Evolutionary conservation across 1,140 invertebrate genomes (phyloP).

Genomic region (Dryas iulia): DNA sequence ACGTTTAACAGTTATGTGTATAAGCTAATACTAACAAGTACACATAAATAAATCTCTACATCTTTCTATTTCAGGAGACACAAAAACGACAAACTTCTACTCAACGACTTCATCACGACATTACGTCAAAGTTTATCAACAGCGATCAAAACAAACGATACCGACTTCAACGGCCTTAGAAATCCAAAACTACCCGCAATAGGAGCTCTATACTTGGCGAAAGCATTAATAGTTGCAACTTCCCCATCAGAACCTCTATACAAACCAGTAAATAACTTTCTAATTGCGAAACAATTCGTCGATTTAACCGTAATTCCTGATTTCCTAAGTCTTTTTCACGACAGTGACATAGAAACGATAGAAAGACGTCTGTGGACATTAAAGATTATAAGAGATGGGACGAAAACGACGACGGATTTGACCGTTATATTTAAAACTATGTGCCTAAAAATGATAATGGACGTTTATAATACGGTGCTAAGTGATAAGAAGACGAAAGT

Average conservation of each 20-base stretch:
- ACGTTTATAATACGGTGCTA: conserved; percentile 75
- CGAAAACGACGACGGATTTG: conserved; percentile 77
- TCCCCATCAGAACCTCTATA: conserved; percentile 86
- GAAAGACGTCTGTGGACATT: conserved; percentile 86
- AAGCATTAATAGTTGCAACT: conserved; percentile 83
- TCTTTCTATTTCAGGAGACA: conserved; percentile 77
- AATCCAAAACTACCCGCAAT: conserved; percentile 83
- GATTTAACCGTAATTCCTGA: conserved; percentile 88
- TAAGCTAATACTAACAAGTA: too few species aligned
- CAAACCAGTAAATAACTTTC: conserved; percentile 84
- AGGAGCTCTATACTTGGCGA: conserved; percentile 85
- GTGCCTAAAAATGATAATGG: conserved; percentile 81
- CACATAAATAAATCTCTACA: too few species aligned
- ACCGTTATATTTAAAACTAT: conserved; percentile 77
- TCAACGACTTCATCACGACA: conserved; percentile 68
- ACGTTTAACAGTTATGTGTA: too few species aligned
- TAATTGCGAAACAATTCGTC: conserved; percentile 85
- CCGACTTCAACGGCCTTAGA: conserved; percentile 44
- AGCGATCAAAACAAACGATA: conserved; percentile 44
- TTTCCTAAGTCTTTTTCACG: conserved; percentile 87
- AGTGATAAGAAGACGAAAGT: conserved; percentile 80
- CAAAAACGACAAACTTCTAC: conserved; percentile 78
- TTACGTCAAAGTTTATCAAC: conserved; percentile 65
- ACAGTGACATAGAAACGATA: conserved; percentile 82
- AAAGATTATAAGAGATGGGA: conserved; percentile 84